Base-by-base conservation (phyloP, 2,888 invertebrate genomes). In the Eupithecia exiguata region DNA sequence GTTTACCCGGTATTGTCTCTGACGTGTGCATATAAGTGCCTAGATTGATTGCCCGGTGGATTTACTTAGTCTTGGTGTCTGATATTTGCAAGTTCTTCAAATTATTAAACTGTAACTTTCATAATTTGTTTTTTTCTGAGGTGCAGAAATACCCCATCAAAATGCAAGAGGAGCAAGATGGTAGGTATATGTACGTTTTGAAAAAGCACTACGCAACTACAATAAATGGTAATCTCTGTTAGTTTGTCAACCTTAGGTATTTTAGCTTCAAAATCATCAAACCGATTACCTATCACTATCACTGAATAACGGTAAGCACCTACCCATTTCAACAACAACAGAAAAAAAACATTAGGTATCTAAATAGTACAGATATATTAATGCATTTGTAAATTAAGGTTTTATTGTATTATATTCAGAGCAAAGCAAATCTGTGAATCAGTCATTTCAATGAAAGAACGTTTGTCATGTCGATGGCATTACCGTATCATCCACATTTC, bases 1-100 rank as follows among this genome's bases (percentile, higher is more conserved):
- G 35, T 62, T 62, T 16, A 62, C 62, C 12, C 61, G 21, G 18
- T 30, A 62, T 25, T 62, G 40, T 62, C 43, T 69, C n/a, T 69
- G n/a, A 69, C 58, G 12, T 58, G 6, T 58, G 53, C 9, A 25
- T 58, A 58, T 25, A 58, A 58, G 58, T 25, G 58, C 58, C 14
- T 21, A 25, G 25, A 58, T 58, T 25, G 21, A 58, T 25, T 58
- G 5, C 25, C 58, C 25, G 14, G 1, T 1, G 58, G 25, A 14
- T 14, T 58, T 14, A 58, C 14, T 58, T 25, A 14, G 1, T 25
- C 14, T 1, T 58, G 21, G 21, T 58, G 58, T 5, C 58, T 25
- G 2, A 49, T 53, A 53, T 12, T 53, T 53, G 12, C 21, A 53
- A 21, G 21, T 4, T 53, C 25, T 21, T 53, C 0, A 49, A 49